A percentile compares a stretch with the other conserved stretches of the same genome.
Evolutionary conservation across 1,140 invertebrate species (phyloP).

Genomic region (Stratiolaelaps scimitus): DNA sequence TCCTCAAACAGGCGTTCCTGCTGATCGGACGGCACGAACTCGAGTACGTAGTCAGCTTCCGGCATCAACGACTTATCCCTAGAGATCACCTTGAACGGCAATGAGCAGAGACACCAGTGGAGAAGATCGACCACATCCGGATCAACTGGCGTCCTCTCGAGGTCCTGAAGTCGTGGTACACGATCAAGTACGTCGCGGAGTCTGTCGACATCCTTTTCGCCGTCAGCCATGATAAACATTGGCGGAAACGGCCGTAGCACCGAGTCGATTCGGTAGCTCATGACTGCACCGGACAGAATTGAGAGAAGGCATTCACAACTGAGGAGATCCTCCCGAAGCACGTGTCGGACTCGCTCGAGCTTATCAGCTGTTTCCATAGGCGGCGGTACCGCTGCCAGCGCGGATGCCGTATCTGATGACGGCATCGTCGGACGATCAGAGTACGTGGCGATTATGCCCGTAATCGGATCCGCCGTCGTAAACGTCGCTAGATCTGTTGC

Average conservation of each 20-base stretch:
- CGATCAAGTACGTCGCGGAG: background rate
- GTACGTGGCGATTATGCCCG: no score
- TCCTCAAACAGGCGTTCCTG: background rate
- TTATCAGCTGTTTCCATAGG: no score
- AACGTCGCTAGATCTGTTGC: no score
- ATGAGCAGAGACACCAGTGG: constrained; percentile 7
- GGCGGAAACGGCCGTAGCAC: background rate
- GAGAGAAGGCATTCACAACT: background rate
- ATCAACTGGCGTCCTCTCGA: background rate
- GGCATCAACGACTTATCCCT: constrained; percentile 1
- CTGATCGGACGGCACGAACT: background rate
- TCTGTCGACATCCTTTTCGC: background rate
- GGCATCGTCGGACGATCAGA: no score
- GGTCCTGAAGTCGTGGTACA: background rate
- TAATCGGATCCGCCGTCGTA: no score
- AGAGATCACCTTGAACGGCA: background rate
- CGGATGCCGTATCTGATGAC: no score
- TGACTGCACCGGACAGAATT: background rate
- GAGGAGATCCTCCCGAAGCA: background rate
- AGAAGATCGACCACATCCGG: background rate
- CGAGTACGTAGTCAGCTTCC: constrained; percentile 1
- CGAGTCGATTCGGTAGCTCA: background rate
- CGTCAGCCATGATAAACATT: background rate
- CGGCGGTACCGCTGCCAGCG: no score
- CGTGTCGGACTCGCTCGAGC: no score